Evolutionary conservation across 2,888 invertebrate species (phyloP).

Genomic region (Synanthedon vespiformis): DNA sequence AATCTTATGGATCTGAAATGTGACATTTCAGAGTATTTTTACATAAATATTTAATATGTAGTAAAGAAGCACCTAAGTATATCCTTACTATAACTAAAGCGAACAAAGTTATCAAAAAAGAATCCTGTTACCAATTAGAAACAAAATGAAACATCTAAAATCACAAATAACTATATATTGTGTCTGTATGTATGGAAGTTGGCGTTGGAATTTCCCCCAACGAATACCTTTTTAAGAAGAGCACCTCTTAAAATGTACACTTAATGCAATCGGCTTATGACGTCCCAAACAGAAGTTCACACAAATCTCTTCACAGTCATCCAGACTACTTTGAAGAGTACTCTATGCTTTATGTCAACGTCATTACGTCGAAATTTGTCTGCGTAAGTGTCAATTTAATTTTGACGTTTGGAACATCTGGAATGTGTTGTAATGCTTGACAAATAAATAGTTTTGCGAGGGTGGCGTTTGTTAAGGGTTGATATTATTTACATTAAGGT

Average conservation of each 20-base stretch:
- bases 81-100: no score
- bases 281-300: conserved; percentile 38
- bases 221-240: background rate
- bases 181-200: no score
- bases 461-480: conserved; percentile 9
- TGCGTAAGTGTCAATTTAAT: background rate
- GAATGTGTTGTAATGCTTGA: conserved; percentile 45
- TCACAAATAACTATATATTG: no score
- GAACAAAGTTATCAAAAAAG: no score
- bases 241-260: conserved; percentile 13
- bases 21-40: no score
- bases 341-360: no score
- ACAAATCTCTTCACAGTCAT: conserved; percentile 17
- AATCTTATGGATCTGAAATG: no score
- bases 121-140: background rate
- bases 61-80: no score
- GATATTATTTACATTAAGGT: conserved; percentile 9
- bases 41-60: no score
- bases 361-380: no score
- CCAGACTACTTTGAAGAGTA: background rate
- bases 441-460: conserved; percentile 29
- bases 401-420: conserved; percentile 27
- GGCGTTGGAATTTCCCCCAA: no score
- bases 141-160: background rate
- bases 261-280: conserved; percentile 42